These are phyloP conservation scores for Meandrina meandrites DNA, from an alignment of 92 coral and sea anemone genomes.

Conservation along the genomic window DNA sequence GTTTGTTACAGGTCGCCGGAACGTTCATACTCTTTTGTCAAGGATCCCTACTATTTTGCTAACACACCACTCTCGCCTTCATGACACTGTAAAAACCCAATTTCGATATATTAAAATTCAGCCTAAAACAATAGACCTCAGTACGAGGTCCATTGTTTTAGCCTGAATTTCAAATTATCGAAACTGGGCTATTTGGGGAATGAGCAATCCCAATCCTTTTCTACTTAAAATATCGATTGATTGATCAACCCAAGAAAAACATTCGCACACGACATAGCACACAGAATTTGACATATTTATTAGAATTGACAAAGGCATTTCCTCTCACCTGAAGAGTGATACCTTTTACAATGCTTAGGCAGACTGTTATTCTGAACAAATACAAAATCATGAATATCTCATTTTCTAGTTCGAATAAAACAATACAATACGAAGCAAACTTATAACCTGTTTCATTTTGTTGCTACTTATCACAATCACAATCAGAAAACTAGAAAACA, in stretches of 20 bases:
- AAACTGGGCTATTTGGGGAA: too few relatives aligned
- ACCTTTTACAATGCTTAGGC: not conserved
- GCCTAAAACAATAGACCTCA: too few relatives aligned
- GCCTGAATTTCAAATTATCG: too few relatives aligned
- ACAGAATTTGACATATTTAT: not conserved
- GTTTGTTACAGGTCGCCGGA: too few relatives aligned
- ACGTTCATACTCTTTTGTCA: too few relatives aligned
- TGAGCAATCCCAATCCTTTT: too few relatives aligned
- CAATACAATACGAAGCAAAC: not conserved
- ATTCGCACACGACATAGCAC: not conserved
- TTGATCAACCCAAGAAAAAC: not conserved
- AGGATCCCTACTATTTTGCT: too few relatives aligned
- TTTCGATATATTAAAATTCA: too few relatives aligned
- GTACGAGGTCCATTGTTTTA: too few relatives aligned
- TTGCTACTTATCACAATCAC: not conserved
- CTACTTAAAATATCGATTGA: not conserved
- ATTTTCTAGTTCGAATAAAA: not conserved
- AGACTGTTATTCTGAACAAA: not conserved
- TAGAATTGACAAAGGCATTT: not conserved
- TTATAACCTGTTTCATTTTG: not conserved
- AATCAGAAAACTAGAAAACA: conserved; percentile 9
- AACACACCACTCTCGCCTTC: too few relatives aligned
- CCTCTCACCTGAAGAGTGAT: not conserved
- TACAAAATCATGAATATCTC: not conserved
- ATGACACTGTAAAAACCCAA: too few relatives aligned